Evolutionary conservation across 2,888 invertebrate genomes (phyloP).

Genomic region (Nysson spinosus): DNA sequence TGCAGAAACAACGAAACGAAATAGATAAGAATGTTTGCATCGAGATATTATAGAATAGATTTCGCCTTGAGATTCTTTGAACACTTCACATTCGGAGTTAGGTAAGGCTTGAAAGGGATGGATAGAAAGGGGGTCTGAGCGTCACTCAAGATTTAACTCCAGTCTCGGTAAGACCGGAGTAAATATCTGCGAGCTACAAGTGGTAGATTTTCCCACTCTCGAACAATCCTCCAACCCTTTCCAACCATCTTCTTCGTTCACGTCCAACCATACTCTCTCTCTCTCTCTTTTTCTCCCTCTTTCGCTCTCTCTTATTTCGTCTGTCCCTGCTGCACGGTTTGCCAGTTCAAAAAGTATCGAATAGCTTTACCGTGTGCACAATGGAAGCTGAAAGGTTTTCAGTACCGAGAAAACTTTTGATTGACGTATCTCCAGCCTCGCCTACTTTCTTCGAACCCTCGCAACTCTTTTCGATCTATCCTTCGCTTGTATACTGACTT

Average conservation of each 20-base stretch:
- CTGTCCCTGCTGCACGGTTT: slow-evolving; percentile 37
- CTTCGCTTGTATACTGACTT: no score
- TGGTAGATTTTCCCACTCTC: slow-evolving; percentile 72
- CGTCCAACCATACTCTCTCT: no score
- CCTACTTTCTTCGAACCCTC: slow-evolving; percentile 19
- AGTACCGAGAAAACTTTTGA: slow-evolving; percentile 59
- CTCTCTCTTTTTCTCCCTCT: no score
- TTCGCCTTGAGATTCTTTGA: slow-evolving; percentile 25
- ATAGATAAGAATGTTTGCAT: no score
- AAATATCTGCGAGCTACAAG: slow-evolving; percentile 74
- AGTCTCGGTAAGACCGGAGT: slow-evolving; percentile 65
- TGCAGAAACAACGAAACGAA: no score
- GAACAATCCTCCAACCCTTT: slow-evolving; percentile 46
- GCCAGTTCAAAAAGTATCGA: slow-evolving; percentile 63
- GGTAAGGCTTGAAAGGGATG: slow-evolving; percentile 29
- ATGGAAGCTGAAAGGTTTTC: slow-evolving; percentile 61
- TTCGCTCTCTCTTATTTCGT: slow-evolving; percentile 25
- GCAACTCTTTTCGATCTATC: no score
- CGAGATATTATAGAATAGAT: slow-evolving; percentile 9
- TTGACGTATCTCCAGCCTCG: slow-evolving; percentile 54
- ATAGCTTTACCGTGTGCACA: slow-evolving; percentile 53
- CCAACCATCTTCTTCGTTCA: slow-evolving; percentile 29
- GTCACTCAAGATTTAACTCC: slow-evolving; percentile 70
- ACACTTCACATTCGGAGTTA: slow-evolving; percentile 9
- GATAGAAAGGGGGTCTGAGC: slow-evolving; percentile 51